Evolutionary conservation across 2,888 invertebrate genomes (phyloP), one percentile per base, ranked within the genome.

Genomic region (Habroteleia sp.): DNA sequence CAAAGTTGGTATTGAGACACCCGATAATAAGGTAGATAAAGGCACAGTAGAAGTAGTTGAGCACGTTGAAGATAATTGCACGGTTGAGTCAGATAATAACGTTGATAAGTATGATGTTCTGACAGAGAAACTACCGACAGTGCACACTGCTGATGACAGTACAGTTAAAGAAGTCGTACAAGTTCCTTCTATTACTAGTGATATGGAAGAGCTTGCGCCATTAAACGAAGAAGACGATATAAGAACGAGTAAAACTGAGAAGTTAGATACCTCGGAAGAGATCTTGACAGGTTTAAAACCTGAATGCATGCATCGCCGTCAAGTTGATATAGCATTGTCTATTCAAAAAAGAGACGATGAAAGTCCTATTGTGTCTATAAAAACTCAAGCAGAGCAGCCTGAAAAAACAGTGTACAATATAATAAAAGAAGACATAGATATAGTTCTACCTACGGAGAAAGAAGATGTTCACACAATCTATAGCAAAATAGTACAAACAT

Each of bases 11-110:
- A 39, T 54, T 71, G 16, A 81, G 77, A 82, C 80, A 83, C 84
- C 68, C 56, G 80, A 63, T 82, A 81, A 82, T 78, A 78, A 83
- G 72, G 73, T 88, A 87, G 86, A 84, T 77, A 77, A 79, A 78
- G 83, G 85, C 88, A 88, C 87, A 81, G 85, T 88, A 88, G 88
- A 85, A 78, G 78, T 88, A 87, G 86, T 81, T 80, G 76, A 83
- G 85, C 86, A 87, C 87, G 71, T 81, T 79, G 86, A 80, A 69
- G 79, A 79, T 82, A 84, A 77, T 79, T 68, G 84, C 85, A 86
- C 87, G 78, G 81, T 88, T 87, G 85, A 86, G 73, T 74, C 77
- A 77, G 77, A 66, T 74, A 79, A 79, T 77, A 65, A 79, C 69
- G 68, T 76, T 78, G 69, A 74, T 60, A 29, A 77, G 44, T 72